Conservation (phyloP, 1,140 invertebrate genomes). For the Drosophila burlai region DNA sequence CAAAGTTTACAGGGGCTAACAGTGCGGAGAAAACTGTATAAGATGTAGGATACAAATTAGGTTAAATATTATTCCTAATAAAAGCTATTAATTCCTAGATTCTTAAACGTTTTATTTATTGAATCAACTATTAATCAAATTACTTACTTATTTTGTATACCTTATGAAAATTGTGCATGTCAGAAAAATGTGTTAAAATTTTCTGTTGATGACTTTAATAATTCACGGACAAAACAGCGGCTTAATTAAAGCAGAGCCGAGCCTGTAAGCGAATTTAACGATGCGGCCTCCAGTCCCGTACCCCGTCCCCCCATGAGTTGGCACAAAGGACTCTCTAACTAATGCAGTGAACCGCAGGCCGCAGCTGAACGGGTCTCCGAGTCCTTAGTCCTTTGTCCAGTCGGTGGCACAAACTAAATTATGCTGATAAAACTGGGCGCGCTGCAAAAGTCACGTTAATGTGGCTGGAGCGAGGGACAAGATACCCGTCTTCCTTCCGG, state of each 20-base stretch:
- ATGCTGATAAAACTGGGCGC: conserved; percentile 76
- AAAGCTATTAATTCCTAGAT: no score
- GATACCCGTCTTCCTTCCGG: conserved; percentile 62
- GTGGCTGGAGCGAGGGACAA: conserved; percentile 29
- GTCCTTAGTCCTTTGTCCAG: conserved; percentile 25
- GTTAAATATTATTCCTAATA: neutral
- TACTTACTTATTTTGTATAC: neutral
- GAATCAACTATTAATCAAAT: neutral
- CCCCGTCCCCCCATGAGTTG: conserved; percentile 10
- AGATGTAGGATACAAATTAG: neutral
- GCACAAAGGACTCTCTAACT: conserved; percentile 55
- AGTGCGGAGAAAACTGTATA: neutral
- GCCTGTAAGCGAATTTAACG: conserved; percentile 24
- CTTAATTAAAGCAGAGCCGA: conserved; percentile 66
- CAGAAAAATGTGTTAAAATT: conserved; percentile 57
- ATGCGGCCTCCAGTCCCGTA: neutral
- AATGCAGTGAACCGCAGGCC: conserved; percentile 66
- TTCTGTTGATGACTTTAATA: conserved; percentile 50
- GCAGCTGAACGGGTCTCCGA: conserved; percentile 40
- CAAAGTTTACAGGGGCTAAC: conserved; percentile 61
- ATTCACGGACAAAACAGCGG: conserved; percentile 42
- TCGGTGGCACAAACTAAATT: conserved; percentile 71
- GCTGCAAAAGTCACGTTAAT: conserved; percentile 76
- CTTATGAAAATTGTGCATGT: conserved; percentile 45
- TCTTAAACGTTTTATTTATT: neutral